Percentiles rank a stretch among this genome's conserved stretches.
Conservation (phyloP, 2,797 vertebrate species). For the Notolabrus celidotus region DNA sequence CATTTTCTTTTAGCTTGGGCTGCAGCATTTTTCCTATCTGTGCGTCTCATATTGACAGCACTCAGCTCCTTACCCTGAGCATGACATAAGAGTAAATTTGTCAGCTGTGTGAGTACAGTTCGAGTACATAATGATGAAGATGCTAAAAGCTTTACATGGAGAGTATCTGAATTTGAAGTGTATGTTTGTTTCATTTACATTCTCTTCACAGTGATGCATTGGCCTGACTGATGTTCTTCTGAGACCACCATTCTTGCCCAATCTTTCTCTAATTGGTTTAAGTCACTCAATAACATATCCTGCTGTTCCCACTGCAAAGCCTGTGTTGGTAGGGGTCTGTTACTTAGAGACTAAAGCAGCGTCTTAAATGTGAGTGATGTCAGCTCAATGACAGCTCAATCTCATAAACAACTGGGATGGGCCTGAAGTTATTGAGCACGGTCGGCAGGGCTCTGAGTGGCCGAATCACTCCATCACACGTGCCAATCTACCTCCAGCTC, state of each 20-base stretch:
- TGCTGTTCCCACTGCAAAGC: conserved; percentile 11
- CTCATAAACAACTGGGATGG: conserved; percentile 77
- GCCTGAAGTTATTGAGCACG: conserved; percentile 65
- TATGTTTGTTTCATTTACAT: conserved; percentile 17
- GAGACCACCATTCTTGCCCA: conserved; percentile 15
- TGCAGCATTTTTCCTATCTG: no score
- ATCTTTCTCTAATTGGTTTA: conserved; percentile 47
- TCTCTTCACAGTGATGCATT: conserved; percentile 6
- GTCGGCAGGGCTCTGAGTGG: conserved; percentile 46
- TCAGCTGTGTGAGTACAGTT: no score
- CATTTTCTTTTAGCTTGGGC: no score
- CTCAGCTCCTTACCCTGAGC: no score
- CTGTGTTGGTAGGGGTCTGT: conserved; percentile 32
- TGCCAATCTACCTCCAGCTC: conserved; percentile 72
- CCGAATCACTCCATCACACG: conserved; percentile 77
- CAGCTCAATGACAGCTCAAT: conserved; percentile 74
- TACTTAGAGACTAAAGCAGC: conserved; percentile 40
- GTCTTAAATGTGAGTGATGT: conserved; percentile 76
- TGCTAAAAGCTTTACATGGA: conserved; percentile 22
- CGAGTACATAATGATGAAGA: conserved; percentile 3
- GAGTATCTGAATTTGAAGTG: not conserved
- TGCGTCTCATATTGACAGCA: no score
- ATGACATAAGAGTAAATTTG: no score
- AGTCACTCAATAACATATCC: conserved; percentile 20
- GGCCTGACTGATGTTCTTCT: conserved; percentile 10